Evolutionary conservation across 1,140 invertebrate species (phyloP).

Genomic region (Drosophila nikananu): DNA sequence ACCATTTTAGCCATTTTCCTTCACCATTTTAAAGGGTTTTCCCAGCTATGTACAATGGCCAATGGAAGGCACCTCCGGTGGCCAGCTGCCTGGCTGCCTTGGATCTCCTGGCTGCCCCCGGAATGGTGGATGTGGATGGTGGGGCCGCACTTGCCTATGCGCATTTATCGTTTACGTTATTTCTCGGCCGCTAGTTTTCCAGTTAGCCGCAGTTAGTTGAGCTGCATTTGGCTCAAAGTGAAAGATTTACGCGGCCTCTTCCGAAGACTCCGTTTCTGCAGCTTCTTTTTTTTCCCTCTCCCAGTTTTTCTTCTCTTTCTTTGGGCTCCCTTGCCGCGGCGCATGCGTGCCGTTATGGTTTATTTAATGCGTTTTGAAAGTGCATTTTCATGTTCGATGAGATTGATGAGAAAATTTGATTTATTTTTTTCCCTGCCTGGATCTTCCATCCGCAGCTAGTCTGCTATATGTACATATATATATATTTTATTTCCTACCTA

Average conservation of each 20-base stretch:
- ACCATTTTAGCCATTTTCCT: no score
- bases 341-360: conserved; percentile 84
- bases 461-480: conserved; percentile 6
- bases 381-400: conserved; percentile 85
- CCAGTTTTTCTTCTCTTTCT: neutral
- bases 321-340: conserved; percentile 37
- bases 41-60: neutral
- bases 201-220: conserved; percentile 79
- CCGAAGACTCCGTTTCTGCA: conserved; percentile 9
- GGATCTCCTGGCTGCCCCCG: conserved; percentile 8
- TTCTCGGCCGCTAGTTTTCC: conserved; percentile 81
- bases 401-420: conserved; percentile 85
- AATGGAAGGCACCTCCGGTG: conserved; percentile 14
- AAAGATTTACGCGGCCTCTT: conserved; percentile 80
- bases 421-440: conserved; percentile 70
- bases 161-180: conserved; percentile 84
- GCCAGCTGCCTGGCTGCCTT: conserved; percentile 59
- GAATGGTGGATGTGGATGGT: neutral
- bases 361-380: conserved; percentile 85
- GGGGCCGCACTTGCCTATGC: conserved; percentile 76
- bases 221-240: conserved; percentile 81
- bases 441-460: conserved; percentile 1
- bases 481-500: conserved; percentile 3
- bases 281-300: neutral
- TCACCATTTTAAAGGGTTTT: conserved; percentile 4